A percentile compares a stretch with the other conserved stretches of the same genome.
These are phyloP conservation scores for Phaenicophaeus curvirostris DNA, from an alignment of 2,797 vertebrate species.

Conservation along the genomic window DNA sequence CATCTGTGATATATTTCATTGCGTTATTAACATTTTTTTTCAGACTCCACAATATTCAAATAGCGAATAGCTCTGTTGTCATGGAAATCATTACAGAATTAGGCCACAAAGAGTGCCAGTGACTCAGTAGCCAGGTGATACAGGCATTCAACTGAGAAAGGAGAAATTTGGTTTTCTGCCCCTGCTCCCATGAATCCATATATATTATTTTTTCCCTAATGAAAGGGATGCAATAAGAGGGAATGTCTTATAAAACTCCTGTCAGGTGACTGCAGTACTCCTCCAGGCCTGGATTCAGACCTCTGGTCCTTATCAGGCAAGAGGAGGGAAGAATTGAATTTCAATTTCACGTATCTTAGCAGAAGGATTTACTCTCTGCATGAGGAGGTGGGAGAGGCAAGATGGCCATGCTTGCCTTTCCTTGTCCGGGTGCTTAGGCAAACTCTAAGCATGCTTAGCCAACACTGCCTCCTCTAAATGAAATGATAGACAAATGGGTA, in stretches of 20 bases:
- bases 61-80: slow-evolving; percentile 24
- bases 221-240: not conserved
- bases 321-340: not conserved
- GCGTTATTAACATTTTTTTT: not conserved
- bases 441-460: not conserved
- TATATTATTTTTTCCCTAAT: not conserved
- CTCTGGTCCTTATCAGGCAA: not conserved
- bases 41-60: slow-evolving; percentile 8
- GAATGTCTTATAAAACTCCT: not conserved
- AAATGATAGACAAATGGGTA: not conserved
- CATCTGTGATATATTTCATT: not conserved
- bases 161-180: not conserved
- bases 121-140: slow-evolving; percentile 61
- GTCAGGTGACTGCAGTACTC: not conserved
- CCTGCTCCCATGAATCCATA: not conserved
- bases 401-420: not conserved
- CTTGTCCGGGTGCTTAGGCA: accelerated
- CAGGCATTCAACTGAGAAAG: slow-evolving; percentile 26
- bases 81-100: slow-evolving; percentile 63
- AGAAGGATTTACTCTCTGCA: not conserved
- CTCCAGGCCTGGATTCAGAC: not conserved
- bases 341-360: not conserved
- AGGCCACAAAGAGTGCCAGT: slow-evolving; percentile 54
- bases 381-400: not conserved
- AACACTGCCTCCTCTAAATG: not conserved